Evolutionary conservation across 2,113 vertebrate species (phyloP).

Genomic region (Danio rerio): GRCz12tu NC_133190.1:38206001-38206500

Average conservation of each 20-base stretch:
- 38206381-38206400: constrained; percentile 81
- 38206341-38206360: constrained; percentile 81
- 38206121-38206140: neutral
- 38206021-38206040: neutral
- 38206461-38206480: constrained; percentile 89
- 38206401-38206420: constrained; percentile 78
- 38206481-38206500: constrained; percentile 75
- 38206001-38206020: neutral
- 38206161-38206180: constrained; percentile 6
- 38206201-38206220: neutral
- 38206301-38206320: constrained; percentile 69
- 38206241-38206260: constrained; percentile 56
- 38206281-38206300: constrained; percentile 81
- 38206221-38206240: constrained; percentile 30
- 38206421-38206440: constrained; percentile 83
- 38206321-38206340: constrained; percentile 82
- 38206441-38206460: constrained; percentile 87
- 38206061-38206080: neutral
- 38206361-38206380: constrained; percentile 90
- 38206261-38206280: constrained; percentile 39
- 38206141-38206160: neutral
- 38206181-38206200: neutral
- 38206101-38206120: neutral
- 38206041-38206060: constrained; percentile 5
- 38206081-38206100: constrained; percentile 11